These are phyloP conservation scores for Pterocles gutturalis DNA, from an alignment of 2,113 vertebrate genomes.

Conservation along the genomic window DNA sequence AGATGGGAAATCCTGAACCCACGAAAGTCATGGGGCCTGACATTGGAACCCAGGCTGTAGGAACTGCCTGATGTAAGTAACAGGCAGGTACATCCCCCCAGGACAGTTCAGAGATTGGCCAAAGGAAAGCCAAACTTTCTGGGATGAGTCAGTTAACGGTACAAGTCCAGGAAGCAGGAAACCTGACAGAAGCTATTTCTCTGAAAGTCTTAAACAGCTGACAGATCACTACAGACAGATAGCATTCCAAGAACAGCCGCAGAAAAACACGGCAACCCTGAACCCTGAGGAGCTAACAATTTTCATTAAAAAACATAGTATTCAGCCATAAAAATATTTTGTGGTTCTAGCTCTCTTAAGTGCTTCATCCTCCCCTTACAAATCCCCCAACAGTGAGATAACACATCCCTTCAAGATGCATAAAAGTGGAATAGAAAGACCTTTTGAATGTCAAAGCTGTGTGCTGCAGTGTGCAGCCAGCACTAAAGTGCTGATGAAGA, in stretches of 20 bases:
- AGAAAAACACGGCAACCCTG: not conserved
- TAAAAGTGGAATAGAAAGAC: not conserved
- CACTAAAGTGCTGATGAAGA: conserved; percentile 37
- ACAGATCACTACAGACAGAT: not conserved
- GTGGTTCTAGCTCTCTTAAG: not conserved
- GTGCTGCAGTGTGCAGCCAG: not conserved
- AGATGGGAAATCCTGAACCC: not conserved
- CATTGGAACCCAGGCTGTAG: not conserved
- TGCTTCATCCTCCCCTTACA: not conserved
- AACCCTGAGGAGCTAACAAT: not conserved
- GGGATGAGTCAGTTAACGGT: too few species aligned
- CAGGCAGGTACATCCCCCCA: not conserved
- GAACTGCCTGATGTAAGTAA: not conserved
- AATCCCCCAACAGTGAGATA: not conserved
- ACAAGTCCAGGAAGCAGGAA: not conserved
- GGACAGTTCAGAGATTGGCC: not conserved
- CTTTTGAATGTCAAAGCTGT: conserved; percentile 19
- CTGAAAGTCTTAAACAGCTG: not conserved
- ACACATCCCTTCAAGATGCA: not conserved
- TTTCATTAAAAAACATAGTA: not conserved
- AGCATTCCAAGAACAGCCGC: not conserved
- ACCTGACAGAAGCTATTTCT: not conserved
- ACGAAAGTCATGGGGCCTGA: accelerated
- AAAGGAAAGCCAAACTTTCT: not conserved
- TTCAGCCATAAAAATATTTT: not conserved